Percentiles rank a stretch among this genome's conserved stretches.
Evolutionary conservation across 2,797 vertebrate species (phyloP).

Genomic region (Lophius americanus): DNA sequence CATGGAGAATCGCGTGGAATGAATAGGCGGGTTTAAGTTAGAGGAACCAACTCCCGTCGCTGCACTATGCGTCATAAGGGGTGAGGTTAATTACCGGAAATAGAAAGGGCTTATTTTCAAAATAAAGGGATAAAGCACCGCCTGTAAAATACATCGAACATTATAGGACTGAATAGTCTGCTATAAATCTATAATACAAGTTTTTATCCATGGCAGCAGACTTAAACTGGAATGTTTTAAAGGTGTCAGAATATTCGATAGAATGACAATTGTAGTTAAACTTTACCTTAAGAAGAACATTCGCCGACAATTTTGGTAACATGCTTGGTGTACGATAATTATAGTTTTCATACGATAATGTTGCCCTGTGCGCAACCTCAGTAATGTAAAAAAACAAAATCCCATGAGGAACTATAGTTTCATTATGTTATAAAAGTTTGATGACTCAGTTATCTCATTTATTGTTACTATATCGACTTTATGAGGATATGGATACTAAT

Average conservation of each 20-base stretch:
- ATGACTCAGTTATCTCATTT: too few species aligned
- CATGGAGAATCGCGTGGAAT: conserved; percentile 56
- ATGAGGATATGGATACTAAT: too few species aligned
- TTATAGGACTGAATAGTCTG: too few species aligned
- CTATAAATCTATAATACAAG: too few species aligned
- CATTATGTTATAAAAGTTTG: too few species aligned
- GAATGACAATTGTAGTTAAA: neutral
- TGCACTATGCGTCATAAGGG: neutral
- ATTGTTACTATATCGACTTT: too few species aligned
- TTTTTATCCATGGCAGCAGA: neutral
- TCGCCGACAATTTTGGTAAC: neutral
- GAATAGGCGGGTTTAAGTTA: conserved; percentile 50
- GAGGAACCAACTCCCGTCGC: conserved; percentile 26
- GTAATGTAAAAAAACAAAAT: too few species aligned
- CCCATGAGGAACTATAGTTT: too few species aligned
- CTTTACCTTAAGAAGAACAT: neutral
- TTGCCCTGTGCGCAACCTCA: too few species aligned
- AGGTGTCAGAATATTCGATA: too few species aligned
- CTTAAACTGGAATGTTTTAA: too few species aligned
- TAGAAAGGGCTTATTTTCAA: neutral
- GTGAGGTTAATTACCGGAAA: conserved; percentile 1
- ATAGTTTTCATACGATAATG: too few species aligned
- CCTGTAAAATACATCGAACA: neutral
- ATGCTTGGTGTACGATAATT: neutral
- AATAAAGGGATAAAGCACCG: conserved; percentile 24